Conservation (phyloP, 2,888 invertebrate species). For the Auanema freiburgensis region DNA sequence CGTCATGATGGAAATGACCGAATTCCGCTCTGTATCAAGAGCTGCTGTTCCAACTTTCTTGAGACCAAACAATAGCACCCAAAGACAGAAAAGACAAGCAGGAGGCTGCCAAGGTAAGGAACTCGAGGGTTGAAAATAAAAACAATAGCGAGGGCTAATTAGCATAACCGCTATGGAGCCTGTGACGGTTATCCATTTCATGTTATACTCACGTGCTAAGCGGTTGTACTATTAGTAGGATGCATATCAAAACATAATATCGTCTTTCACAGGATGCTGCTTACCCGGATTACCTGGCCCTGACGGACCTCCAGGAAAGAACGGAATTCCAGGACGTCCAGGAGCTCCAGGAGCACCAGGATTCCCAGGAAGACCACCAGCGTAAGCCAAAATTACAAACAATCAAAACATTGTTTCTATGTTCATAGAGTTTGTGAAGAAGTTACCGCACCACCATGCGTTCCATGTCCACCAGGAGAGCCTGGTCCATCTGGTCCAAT, state of each 20-base stretch:
- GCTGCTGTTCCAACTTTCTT: conserved; percentile 42
- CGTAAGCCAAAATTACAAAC: conserved; percentile 19
- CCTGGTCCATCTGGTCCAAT: conserved; percentile 58
- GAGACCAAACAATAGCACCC: conserved; percentile 39
- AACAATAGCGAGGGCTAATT: too few relatives aligned
- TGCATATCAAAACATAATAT: too few relatives aligned
- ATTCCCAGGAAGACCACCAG: conserved; percentile 63
- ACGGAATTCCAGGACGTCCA: conserved; percentile 62
- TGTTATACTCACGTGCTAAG: too few relatives aligned
- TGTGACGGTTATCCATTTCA: too few relatives aligned
- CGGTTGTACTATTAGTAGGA: too few relatives aligned
- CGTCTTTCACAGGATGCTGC: conserved; percentile 63
- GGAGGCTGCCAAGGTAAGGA: conserved; percentile 25
- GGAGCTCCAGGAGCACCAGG: conserved; percentile 62
- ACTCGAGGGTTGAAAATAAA: too few relatives aligned
- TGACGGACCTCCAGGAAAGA: conserved; percentile 58
- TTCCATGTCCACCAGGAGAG: conserved; percentile 62
- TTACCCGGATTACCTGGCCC: conserved; percentile 59
- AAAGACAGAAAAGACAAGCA: conserved; percentile 42
- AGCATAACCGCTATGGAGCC: too few relatives aligned
- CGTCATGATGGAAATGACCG: conserved; percentile 62
- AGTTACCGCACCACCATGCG: conserved; percentile 63
- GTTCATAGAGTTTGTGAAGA: conserved; percentile 56
- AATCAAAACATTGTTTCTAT: not conserved
- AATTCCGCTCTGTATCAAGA: conserved; percentile 49